phyloP scores from a whole-genome alignment of 2,797 vertebrate genomes.

The Chaunax sp. region DNA sequence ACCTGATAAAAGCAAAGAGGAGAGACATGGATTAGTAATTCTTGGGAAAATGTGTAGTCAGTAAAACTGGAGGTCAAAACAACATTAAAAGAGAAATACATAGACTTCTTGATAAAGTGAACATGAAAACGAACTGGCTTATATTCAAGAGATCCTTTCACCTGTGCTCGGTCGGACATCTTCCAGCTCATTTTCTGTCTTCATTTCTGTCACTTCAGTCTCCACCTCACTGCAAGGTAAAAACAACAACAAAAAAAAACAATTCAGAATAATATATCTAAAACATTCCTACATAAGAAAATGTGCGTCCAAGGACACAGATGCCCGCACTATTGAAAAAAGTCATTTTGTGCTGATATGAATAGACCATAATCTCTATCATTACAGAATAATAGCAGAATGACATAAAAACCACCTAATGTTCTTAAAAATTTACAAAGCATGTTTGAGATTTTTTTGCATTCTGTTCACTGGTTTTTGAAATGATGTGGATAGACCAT shows the following conservation, averaged over 20 bases:
- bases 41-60: neutral
- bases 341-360: too few species aligned
- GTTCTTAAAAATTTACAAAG: too few species aligned
- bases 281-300: neutral
- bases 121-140: neutral
- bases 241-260: slow-evolving; percentile 21
- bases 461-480: too few species aligned
- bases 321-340: too few species aligned
- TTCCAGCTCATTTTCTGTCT: slow-evolving; percentile 68
- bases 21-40: neutral
- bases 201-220: slow-evolving; percentile 55
- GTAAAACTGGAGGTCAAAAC: neutral
- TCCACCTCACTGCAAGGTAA: slow-evolving; percentile 75
- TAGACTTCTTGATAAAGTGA: neutral
- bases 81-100: neutral
- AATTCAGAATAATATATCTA: neutral
- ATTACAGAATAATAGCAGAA: too few species aligned
- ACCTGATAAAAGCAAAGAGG: slow-evolving; percentile 51
- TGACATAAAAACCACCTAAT: too few species aligned
- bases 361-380: too few species aligned
- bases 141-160: slow-evolving; percentile 43
- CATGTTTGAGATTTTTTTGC: too few species aligned
- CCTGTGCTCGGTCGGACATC: slow-evolving; percentile 55
- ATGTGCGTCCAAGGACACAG: too few species aligned
- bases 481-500: too few species aligned